phyloP scores from a whole-genome alignment of 2,797 vertebrate species.

The Setipinna tenuifilis region DNA sequence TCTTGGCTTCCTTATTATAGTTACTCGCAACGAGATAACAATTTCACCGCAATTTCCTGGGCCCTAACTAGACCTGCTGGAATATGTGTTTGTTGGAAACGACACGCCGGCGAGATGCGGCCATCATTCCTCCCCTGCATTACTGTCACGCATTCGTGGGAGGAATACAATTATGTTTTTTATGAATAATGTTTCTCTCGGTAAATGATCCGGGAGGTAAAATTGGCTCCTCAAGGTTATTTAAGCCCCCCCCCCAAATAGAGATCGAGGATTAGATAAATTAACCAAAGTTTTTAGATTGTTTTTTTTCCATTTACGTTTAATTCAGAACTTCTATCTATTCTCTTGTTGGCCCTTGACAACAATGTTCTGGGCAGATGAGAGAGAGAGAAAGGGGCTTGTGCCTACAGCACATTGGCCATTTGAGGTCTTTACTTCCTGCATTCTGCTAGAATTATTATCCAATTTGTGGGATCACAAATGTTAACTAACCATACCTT shows the following conservation, averaged over 20 bases:
- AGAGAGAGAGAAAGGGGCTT: no score
- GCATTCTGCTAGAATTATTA: constrained; percentile 43
- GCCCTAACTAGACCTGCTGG: constrained; percentile 88
- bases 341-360: constrained; percentile 47
- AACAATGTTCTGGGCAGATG: constrained; percentile 36
- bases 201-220: constrained; percentile 68
- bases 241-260: constrained; percentile 51
- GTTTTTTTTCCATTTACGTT: constrained; percentile 56
- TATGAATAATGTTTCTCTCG: constrained; percentile 82
- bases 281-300: constrained; percentile 65
- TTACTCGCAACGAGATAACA: constrained; percentile 85
- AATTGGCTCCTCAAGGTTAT: constrained; percentile 75
- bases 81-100: constrained; percentile 84
- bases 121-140: constrained; percentile 87
- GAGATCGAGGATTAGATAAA: constrained; percentile 73
- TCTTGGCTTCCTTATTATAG: constrained; percentile 81
- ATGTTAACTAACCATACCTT: constrained; percentile 36
- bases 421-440: constrained; percentile 24
- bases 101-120: constrained; percentile 85
- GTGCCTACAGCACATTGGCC: not conserved
- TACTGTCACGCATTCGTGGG: constrained; percentile 88
- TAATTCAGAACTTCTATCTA: constrained; percentile 47
- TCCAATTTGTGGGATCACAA: constrained; percentile 38
- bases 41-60: constrained; percentile 85
- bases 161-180: constrained; percentile 84